Base-by-base conservation (phyloP, 2,888 invertebrate species). In the Camptogramma bilineatum region DNA sequence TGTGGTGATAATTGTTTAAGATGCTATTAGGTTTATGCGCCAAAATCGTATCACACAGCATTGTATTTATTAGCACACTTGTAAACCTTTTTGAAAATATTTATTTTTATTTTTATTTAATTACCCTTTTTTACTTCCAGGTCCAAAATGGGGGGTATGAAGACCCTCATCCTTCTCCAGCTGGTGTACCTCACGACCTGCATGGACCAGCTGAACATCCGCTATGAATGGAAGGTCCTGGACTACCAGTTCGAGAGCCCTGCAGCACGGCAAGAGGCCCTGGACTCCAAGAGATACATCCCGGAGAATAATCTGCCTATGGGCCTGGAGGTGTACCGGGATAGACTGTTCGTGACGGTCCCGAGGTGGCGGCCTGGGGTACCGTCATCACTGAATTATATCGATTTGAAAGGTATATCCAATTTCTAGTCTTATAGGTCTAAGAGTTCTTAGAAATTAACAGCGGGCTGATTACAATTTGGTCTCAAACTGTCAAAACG, bases 301-400 rank as follows among this genome's bases (percentile, higher is more conserved):
- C 96, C 95, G 9, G 94, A 95, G 78, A 95, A 96, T 81, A 96
- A 96, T 69, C 91, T 97, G 21, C 97, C 97, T 0, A 94, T 96
- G 80, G 96, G 97, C 0, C 72, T 97, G 71, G 97, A 97, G 84
- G 95, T 96, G 10, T 95, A 94, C 72, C 94, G 92, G 48, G 94
- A 96, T 69, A 93, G 95, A 69, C 82, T 97, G 70, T 97, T 97
- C 78, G 85, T 97, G 16, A 96, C 96, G 0, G 94, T 97, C 56
- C 96, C 96, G 0, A 94, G 96, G 72, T 97, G 97, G 97, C 95
- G 94, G 75, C 80, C 87, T 18, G 97, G 97, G 9, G 96, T 97
- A 19, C 95, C 96, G 0, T 95, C 96, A 21, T 96, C 96, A 66
- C 92, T 97, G 81, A 95, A 95, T 77, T 96, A 96, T 84, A 94